Percentiles rank a stretch among this genome's conserved stretches.
Conservation (phyloP, 2,113 vertebrate genomes). For the Tenrec ecaudatus region DNA sequence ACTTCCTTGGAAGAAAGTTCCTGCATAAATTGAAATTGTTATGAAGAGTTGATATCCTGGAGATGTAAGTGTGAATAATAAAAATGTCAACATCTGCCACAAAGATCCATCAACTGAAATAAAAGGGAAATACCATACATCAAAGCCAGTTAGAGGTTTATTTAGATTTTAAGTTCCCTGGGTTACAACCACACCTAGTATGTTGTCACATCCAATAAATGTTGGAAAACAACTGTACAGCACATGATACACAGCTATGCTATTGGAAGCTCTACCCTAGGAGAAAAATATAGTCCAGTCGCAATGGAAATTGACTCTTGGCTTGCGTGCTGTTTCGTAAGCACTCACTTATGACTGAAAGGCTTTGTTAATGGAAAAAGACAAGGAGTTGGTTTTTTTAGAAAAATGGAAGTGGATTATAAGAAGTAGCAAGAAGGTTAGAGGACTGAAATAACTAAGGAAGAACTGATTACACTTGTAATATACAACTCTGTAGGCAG, state of each 20-base stretch:
- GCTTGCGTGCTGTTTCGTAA: not conserved
- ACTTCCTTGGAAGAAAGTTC: slow-evolving; percentile 71
- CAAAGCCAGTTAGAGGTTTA: slow-evolving; percentile 73
- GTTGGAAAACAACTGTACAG: slow-evolving; percentile 50
- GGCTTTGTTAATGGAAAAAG: not conserved
- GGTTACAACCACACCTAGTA: slow-evolving; percentile 74
- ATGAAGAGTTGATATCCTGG: slow-evolving; percentile 67
- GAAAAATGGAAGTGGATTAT: not conserved
- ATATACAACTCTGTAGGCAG: not conserved
- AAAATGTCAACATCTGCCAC: slow-evolving; percentile 80
- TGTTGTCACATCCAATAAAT: slow-evolving; percentile 74
- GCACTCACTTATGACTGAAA: not conserved
- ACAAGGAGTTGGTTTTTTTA: not conserved
- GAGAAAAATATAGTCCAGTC: not conserved
- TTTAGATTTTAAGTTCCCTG: slow-evolving; percentile 70
- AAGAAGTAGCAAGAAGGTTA: not conserved
- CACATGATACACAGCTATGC: slow-evolving; percentile 61
- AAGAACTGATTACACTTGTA: not conserved
- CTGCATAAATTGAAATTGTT: slow-evolving; percentile 78
- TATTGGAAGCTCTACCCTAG: not conserved
- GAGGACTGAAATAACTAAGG: not conserved
- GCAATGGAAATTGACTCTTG: not conserved
- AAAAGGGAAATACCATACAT: slow-evolving; percentile 79
- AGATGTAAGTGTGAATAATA: slow-evolving; percentile 80
- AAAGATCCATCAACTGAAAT: slow-evolving; percentile 72